Conservation (phyloP, 2,888 invertebrate genomes). For the Phortica magna region DNA sequence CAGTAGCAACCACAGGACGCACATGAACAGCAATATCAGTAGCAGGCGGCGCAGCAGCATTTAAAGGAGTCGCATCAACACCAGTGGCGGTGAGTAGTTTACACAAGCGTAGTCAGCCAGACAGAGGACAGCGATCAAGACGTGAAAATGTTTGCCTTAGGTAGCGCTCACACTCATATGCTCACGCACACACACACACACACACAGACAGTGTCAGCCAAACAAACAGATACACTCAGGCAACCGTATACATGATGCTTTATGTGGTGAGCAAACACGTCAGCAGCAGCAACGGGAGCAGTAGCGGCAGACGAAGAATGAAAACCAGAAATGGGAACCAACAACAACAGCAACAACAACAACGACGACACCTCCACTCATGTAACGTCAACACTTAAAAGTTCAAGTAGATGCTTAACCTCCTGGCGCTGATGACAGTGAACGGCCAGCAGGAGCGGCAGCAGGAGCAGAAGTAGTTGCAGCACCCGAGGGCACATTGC, state of each 20-base stretch:
- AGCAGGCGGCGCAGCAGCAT: neutral
- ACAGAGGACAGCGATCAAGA: conserved; percentile 1
- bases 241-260: neutral
- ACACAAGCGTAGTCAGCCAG: neutral
- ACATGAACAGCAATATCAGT: neutral
- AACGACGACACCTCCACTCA: conserved; percentile 58
- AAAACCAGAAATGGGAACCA: conserved; percentile 16
- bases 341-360: neutral
- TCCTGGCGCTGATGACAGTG: conserved; percentile 69
- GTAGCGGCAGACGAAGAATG: conserved; percentile 24
- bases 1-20: neutral
- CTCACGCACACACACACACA: neutral
- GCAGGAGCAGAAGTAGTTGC: conserved; percentile 10
- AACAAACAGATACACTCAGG: neutral
- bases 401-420: conserved; percentile 76
- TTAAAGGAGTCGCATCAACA: neutral
- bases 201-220: neutral
- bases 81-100: neutral
- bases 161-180: neutral
- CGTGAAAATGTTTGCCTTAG: conserved; percentile 28
- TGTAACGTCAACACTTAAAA: conserved; percentile 73
- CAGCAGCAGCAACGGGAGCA: conserved; percentile 14
- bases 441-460: conserved; percentile 43
- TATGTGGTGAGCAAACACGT: neutral
- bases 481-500: neutral